Conservation (phyloP, 1,140 invertebrate genomes). For the Chelonus insularis region DNA sequence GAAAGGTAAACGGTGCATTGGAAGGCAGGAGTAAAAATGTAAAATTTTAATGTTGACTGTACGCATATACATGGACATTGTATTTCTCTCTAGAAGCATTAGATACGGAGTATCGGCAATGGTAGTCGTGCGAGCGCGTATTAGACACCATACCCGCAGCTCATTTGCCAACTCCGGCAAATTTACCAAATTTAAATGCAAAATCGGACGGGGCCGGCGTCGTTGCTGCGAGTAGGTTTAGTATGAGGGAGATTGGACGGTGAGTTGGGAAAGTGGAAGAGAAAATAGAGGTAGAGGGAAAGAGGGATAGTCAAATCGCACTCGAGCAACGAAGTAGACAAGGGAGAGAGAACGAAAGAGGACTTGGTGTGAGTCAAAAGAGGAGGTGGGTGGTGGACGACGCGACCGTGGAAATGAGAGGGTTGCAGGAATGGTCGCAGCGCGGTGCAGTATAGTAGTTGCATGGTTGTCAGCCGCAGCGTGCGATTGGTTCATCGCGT, state of each 20-base stretch:
- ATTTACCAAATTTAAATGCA: slow-evolving; percentile 60
- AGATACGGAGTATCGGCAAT: slow-evolving; percentile 44
- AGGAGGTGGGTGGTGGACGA: slow-evolving; percentile 13
- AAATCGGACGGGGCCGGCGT: slow-evolving; percentile 45
- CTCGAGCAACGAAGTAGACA: slow-evolving; percentile 9
- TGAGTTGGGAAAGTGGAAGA: slow-evolving; percentile 33
- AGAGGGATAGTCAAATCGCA: slow-evolving; percentile 22
- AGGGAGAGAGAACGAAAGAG: slow-evolving; percentile 11
- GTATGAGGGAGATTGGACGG: slow-evolving; percentile 29
- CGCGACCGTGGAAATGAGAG: slow-evolving; percentile 28
- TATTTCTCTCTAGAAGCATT: slow-evolving; percentile 43
- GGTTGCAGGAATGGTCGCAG: slow-evolving; percentile 48
- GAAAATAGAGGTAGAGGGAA: slow-evolving; percentile 5
- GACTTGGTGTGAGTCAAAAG: neutral
- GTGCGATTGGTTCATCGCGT: slow-evolving; percentile 48
- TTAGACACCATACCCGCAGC: slow-evolving; percentile 52
- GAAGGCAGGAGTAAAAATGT: too few species aligned
- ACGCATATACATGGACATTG: too few species aligned
- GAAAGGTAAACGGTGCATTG: too few species aligned
- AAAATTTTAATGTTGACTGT: too few species aligned
- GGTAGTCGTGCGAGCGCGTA: slow-evolving; percentile 36
- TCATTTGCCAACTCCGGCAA: slow-evolving; percentile 58
- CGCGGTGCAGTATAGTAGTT: slow-evolving; percentile 50
- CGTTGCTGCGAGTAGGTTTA: slow-evolving; percentile 14
- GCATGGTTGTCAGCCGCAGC: slow-evolving; percentile 48